Evolutionary conservation across 2,888 invertebrate species (phyloP).

Genomic region (Hyppa rectilinea): DNA sequence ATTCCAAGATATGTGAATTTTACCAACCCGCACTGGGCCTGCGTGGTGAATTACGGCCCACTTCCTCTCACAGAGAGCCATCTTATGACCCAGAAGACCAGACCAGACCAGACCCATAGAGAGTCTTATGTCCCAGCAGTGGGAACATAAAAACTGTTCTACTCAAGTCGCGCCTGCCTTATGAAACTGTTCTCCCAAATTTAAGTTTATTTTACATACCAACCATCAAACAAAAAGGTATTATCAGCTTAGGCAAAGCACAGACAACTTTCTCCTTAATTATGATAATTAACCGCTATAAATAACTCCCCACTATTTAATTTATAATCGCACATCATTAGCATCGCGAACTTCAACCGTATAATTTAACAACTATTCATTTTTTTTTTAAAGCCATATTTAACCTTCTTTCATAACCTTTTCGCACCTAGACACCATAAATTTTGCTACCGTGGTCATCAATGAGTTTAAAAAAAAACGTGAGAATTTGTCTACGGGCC

Average conservation of each 20-base stretch:
- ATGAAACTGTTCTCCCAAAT: conserved; percentile 23
- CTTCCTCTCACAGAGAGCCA: too few relatives aligned
- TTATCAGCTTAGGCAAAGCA: conserved; percentile 12
- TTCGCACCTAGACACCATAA: conserved; percentile 78
- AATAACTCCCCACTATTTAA: conserved; percentile 33
- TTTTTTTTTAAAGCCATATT: conserved; percentile 53
- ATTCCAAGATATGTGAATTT: too few relatives aligned
- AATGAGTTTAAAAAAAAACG: conserved; percentile 78
- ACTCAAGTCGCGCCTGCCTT: too few relatives aligned
- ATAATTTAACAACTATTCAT: conserved; percentile 41
- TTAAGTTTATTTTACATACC: conserved; percentile 6
- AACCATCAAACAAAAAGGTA: conserved; percentile 29
- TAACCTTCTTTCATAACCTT: conserved; percentile 65
- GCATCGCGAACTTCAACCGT: conserved; percentile 14
- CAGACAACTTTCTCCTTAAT: conserved; percentile 34
- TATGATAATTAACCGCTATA: conserved; percentile 47
- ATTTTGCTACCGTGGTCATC: conserved; percentile 80
- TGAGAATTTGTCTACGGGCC: conserved; percentile 83
- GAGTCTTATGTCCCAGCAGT: too few relatives aligned
- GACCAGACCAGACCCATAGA: too few relatives aligned
- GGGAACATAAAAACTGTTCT: too few relatives aligned
- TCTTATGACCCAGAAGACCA: too few relatives aligned
- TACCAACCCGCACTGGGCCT: too few relatives aligned
- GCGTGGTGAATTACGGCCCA: too few relatives aligned
- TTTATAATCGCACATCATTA: conserved; percentile 43